Evolutionary conservation across 1,140 invertebrate genomes (phyloP), one percentile per base, ranked within the genome.

Genomic region (Trachelipus rathkii): DNA sequence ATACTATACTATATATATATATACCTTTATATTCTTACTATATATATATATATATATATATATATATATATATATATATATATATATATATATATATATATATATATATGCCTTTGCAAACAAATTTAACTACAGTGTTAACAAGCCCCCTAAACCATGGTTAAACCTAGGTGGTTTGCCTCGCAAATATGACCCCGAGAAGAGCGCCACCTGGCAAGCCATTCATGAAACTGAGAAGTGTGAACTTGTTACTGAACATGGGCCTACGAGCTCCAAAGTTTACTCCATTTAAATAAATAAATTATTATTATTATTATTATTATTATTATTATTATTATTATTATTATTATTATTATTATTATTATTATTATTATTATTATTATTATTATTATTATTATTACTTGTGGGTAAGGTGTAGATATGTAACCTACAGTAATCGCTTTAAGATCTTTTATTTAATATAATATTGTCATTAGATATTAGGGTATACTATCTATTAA

Each of bases 171-270:
- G 73, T 23, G 79, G 79, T 10, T 75, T 81, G 71, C 78, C 79
- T 44, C 60, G 74, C 67, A 77, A 69, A 19, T 81, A 81, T 68
- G 79, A 81, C 68, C 79, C 79, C 11, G 79, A 81, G 60, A 75
- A 78, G 71, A 81, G 79, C 71, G 79, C 79, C 69, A 81, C 79
- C 43, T 81, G 79, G 79, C 79, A 78, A 72, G 75, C 75, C 19
- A 81, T 81, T 45, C 77, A 81, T 72, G 79, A 81, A 45, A 68
- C 78, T 21, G 79, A 81, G 71, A 81, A 81, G 44, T 81, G 79
- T 69, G 76, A 81, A 71, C 75, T 81, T 19, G 77, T 81, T 72
- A 81, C 79, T 44, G 79, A 81, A 68, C 79, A 81, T 72, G 79
- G 79, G 10, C 79, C 79, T 43, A 78, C 79, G 21, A 69, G 76